Conservation (phyloP, 2,888 invertebrate genomes). For the Athalia cordata region DNA sequence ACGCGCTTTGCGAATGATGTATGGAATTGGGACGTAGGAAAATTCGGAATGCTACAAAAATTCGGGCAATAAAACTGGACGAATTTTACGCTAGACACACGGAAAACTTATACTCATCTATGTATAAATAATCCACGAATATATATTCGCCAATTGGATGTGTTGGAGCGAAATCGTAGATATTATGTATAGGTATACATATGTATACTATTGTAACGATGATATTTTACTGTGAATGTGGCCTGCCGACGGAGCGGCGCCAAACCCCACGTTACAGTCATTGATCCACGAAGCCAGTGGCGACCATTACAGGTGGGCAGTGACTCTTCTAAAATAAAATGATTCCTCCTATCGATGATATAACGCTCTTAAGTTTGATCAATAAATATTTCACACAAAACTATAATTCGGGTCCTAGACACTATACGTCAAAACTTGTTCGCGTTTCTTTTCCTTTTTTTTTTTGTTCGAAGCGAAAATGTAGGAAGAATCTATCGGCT, state of each 20-base stretch:
- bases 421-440: background rate
- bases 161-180: too few relatives aligned
- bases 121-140: too few relatives aligned
- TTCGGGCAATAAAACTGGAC: slow-evolving; percentile 53
- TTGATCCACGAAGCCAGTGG: slow-evolving; percentile 35
- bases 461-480: too few relatives aligned
- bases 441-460: too few relatives aligned
- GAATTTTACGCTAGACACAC: slow-evolving; percentile 30
- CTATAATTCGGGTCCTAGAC: background rate
- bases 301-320: slow-evolving; percentile 36
- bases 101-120: background rate
- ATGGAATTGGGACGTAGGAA: slow-evolving; percentile 37
- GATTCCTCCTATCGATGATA: background rate
- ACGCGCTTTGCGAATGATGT: slow-evolving; percentile 6
- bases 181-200: background rate
- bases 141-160: too few relatives aligned
- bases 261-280: slow-evolving; percentile 38
- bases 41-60: slow-evolving; percentile 51
- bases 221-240: slow-evolving; percentile 30
- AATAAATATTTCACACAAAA: too few relatives aligned
- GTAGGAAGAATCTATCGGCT: background rate
- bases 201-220: slow-evolving; percentile 23
- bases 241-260: slow-evolving; percentile 37
- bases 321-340: background rate
- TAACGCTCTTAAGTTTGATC: background rate